These are phyloP conservation scores for Forbesichthys agassizii DNA, from an alignment of 2,113 vertebrate genomes.

Conservation along the genomic window DNA sequence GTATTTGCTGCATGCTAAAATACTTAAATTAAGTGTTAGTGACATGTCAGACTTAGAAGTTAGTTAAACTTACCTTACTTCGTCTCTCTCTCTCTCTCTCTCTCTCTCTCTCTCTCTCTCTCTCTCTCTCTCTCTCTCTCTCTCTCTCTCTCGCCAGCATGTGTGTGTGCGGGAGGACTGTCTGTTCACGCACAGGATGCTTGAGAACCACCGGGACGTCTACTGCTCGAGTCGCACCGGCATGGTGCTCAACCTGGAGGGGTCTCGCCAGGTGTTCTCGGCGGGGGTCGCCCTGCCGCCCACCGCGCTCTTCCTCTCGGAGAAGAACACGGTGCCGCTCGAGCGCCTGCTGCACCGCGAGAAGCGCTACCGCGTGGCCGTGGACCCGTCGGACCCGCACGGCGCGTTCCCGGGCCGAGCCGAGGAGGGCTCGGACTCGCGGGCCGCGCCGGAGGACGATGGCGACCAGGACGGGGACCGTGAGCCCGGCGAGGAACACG, in stretches of 20 bases:
- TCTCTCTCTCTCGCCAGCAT: slow-evolving; percentile 65
- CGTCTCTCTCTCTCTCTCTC: not conserved
- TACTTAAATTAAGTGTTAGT: no score
- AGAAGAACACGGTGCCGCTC: slow-evolving; percentile 86
- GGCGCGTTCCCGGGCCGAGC: slow-evolving; percentile 44
- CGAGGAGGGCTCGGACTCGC: slow-evolving; percentile 78
- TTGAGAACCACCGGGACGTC: slow-evolving; percentile 91
- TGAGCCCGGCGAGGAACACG: slow-evolving; percentile 58
- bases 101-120: slow-evolving; percentile 4
- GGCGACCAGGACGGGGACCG: slow-evolving; percentile 49
- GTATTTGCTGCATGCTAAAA: no score
- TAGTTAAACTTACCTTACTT: no score
- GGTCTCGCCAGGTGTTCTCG: slow-evolving; percentile 77
- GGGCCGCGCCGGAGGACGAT: slow-evolving; percentile 70
- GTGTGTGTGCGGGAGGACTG: slow-evolving; percentile 86
- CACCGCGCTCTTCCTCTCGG: slow-evolving; percentile 84
- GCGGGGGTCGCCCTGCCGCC: slow-evolving; percentile 83
- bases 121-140: not conserved
- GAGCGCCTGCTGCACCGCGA: slow-evolving; percentile 83
- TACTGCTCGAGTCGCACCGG: slow-evolving; percentile 85
- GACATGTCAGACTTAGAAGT: no score
- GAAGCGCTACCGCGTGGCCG: slow-evolving; percentile 77
- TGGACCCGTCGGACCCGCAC: slow-evolving; percentile 69
- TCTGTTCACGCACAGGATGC: slow-evolving; percentile 80
- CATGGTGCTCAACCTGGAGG: slow-evolving; percentile 89